Base-by-base conservation (phyloP, 2,888 invertebrate species). In the Drosophila falleni region DNA sequence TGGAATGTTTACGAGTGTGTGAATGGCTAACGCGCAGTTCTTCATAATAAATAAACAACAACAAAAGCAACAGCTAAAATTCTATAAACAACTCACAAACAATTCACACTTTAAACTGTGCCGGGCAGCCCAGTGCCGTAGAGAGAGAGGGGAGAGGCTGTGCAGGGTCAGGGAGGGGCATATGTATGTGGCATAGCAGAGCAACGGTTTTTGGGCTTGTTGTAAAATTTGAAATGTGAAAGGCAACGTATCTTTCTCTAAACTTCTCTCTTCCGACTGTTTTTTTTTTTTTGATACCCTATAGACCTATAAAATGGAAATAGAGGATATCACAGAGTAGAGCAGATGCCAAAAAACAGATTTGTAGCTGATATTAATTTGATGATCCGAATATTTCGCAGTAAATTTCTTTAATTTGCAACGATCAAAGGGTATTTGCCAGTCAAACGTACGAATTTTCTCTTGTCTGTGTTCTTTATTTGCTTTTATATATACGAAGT, bases 21-120 rank as follows among this genome's bases (percentile, higher is more conserved):
- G 56, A 71, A 72, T 65, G 47, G 51, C 54, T 62, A 81, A 70
- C 68, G 68, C 87, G 81, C 81, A 82, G 63, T 80, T 81, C 71
- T 66, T 62, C 59, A 59, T 35, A 60, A 63, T 60, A 53, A 58
- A 58, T 39, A 68, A 76, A 49, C 44, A 66, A 63, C 49, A 59
- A 60, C 37, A 55, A 54, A 4, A 33, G 11, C 13, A 55, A 50
- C 33, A 55, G 46, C 58, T 29, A 53, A 53, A 68, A 65, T 64
- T 74, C 56, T 58, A 62, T 66, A 71, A 67, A 79, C 83, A 75
- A 62, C 47, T 54, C 64, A 58, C 39, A 64, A 54, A 69, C 47
- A 76, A 50, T 74, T 72, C 62, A 63, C 73, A 72, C 65, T 58
- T 71, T 54, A 47, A 69, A 64, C 42, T 58, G 56, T 39, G 44